These are phyloP conservation scores for Hippocampus kuda DNA, from an alignment of 2,797 vertebrate genomes.

Conservation along the genomic window DNA sequence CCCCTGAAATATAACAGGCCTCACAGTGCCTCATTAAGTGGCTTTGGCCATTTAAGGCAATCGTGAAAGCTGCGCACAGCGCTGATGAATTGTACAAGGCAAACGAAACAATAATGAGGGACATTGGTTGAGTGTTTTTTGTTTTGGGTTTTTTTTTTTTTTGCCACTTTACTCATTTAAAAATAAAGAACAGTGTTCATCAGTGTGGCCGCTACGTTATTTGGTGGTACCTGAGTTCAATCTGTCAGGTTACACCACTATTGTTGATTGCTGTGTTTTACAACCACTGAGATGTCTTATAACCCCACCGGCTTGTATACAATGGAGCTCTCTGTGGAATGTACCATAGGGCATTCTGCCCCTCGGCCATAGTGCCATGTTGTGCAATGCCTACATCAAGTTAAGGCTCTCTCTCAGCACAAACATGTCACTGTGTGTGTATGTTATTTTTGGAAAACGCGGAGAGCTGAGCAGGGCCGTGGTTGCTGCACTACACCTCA, in stretches of 20 bases:
- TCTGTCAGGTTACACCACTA: slow-evolving; percentile 55
- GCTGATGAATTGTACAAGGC: slow-evolving; percentile 18
- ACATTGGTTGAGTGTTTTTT: slow-evolving; percentile 15
- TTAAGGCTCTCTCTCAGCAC: slow-evolving; percentile 41
- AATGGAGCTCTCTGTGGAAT: slow-evolving; percentile 52
- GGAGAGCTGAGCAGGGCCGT: slow-evolving; percentile 51
- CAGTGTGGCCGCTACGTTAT: slow-evolving; percentile 39
- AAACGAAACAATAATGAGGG: slow-evolving; percentile 32
- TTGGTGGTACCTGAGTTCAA: slow-evolving; percentile 36
- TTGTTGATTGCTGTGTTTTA: slow-evolving; percentile 57
- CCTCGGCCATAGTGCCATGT: slow-evolving; percentile 27
- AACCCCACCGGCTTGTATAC: slow-evolving; percentile 38
- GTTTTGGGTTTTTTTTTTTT: slow-evolving; percentile 16
- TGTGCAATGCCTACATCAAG: slow-evolving; percentile 49
- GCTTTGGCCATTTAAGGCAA: slow-evolving; percentile 15
- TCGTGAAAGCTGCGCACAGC: slow-evolving; percentile 21
- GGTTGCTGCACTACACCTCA: slow-evolving; percentile 59
- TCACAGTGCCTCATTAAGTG: slow-evolving; percentile 12
- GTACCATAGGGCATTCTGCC: slow-evolving; percentile 11
- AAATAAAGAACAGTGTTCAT: slow-evolving; percentile 44
- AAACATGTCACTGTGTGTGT: slow-evolving; percentile 43
- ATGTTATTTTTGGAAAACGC: slow-evolving; percentile 55
- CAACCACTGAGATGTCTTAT: slow-evolving; percentile 47
- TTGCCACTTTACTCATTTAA: slow-evolving; percentile 33
- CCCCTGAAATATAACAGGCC: slow-evolving; percentile 20